Percentiles rank a stretch among this genome's conserved stretches.
Conservation (phyloP, 2,888 invertebrate genomes). For the Celastrina argiolus region DNA sequence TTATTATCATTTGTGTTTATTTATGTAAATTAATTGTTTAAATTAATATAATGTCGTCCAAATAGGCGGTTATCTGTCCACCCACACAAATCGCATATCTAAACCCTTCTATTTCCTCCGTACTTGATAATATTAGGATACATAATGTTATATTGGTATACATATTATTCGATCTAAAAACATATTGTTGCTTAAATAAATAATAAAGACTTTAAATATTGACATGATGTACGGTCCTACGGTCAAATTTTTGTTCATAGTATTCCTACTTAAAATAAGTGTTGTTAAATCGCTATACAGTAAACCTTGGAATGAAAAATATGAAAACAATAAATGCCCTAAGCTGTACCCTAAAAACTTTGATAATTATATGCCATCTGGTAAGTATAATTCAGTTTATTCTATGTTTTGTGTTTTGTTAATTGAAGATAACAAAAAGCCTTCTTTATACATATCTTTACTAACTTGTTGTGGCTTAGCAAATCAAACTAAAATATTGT, state of each 20-base stretch:
- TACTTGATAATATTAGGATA: slow-evolving; percentile 28
- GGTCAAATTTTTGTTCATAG: slow-evolving; percentile 41
- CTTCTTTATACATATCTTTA: too few relatives aligned
- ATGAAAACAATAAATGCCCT: slow-evolving; percentile 73
- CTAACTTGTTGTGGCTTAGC: too few relatives aligned
- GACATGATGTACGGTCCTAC: slow-evolving; percentile 10
- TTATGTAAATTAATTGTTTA: slow-evolving; percentile 4
- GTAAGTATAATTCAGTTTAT: slow-evolving; percentile 49
- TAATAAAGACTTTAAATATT: not conserved
- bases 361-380: slow-evolving; percentile 74
- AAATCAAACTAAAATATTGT: too few relatives aligned
- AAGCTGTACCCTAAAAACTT: slow-evolving; percentile 76
- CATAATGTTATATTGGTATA: slow-evolving; percentile 19
- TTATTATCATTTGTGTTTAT: slow-evolving; percentile 15
- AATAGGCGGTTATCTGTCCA: slow-evolving; percentile 41
- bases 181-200: not conserved
- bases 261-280: slow-evolving; percentile 48
- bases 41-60: not conserved
- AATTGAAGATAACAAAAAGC: too few relatives aligned
- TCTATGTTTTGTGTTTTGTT: too few relatives aligned
- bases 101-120: slow-evolving; percentile 43
- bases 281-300: slow-evolving; percentile 56
- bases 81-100: slow-evolving; percentile 49
- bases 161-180: not conserved
- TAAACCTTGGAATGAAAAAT: slow-evolving; percentile 69